Percentiles rank a stretch among this genome's conserved stretches.
phyloP scores from a whole-genome alignment of 1,140 invertebrate genomes.

The Ditylenchus dipsaci region DNA sequence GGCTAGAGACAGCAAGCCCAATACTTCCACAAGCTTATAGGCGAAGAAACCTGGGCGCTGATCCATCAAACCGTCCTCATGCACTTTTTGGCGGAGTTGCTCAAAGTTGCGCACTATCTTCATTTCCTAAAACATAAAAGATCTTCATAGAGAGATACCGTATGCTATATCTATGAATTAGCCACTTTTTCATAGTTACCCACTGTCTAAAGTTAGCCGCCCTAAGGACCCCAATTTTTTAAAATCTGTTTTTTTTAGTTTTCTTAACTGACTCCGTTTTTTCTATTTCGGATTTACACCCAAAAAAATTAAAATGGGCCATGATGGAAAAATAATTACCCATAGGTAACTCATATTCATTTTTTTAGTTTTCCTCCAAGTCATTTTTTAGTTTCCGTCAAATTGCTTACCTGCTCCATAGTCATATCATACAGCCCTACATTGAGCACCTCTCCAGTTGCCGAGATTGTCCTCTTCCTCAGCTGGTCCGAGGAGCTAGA shows the following conservation, averaged over 20 bases:
- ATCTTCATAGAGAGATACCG: not conserved
- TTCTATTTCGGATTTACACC: too few relatives aligned
- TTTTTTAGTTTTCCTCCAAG: too few relatives aligned
- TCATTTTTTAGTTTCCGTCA: too few relatives aligned
- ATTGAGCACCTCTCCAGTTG: conserved; percentile 31
- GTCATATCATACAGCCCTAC: conserved; percentile 48
- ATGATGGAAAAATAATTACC: too few relatives aligned
- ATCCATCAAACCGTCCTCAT: conserved; percentile 52
- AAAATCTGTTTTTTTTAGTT: too few relatives aligned
- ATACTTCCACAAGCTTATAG: conserved; percentile 38
- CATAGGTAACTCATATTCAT: too few relatives aligned
- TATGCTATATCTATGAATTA: too few relatives aligned
- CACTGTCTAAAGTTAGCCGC: too few relatives aligned
- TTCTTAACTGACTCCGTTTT: too few relatives aligned
- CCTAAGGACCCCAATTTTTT: too few relatives aligned
- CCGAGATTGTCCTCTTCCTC: conserved; percentile 15
- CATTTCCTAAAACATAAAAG: conserved; percentile 44
- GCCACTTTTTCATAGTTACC: too few relatives aligned
- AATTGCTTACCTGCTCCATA: conserved; percentile 44
- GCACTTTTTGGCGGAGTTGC: conserved; percentile 44
- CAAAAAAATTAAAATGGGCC: too few relatives aligned
- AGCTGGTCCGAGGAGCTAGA: not conserved
- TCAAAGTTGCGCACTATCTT: conserved; percentile 54
- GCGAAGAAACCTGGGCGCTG: conserved; percentile 35
- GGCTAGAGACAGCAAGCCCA: conserved; percentile 38